A percentile compares a stretch with the other conserved stretches of the same genome.
Evolutionary conservation across 2,888 invertebrate genomes (phyloP).

Genomic region (Torymus tubicola): DNA sequence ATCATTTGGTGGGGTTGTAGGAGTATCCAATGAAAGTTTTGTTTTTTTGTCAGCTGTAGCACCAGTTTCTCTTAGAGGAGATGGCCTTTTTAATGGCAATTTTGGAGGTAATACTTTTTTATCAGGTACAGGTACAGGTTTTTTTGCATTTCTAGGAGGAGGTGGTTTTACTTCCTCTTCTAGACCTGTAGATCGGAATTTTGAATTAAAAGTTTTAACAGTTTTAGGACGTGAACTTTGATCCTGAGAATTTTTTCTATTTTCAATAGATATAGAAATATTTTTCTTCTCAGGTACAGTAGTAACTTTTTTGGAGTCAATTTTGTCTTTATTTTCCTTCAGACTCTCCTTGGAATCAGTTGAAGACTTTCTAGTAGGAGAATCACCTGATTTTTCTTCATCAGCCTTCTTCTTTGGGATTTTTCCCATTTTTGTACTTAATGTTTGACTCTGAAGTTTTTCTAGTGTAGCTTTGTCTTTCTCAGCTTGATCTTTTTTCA

Average conservation of each 20-base stretch:
- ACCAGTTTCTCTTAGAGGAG: constrained; percentile 73
- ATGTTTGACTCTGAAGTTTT: constrained; percentile 82
- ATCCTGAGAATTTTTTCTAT: constrained; percentile 81
- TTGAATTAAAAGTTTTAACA: constrained; percentile 93
- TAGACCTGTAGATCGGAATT: constrained; percentile 93
- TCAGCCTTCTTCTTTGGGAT: constrained; percentile 85
- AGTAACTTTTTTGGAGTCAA: constrained; percentile 71
- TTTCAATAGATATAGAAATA: constrained; percentile 89
- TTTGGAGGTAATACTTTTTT: constrained; percentile 75
- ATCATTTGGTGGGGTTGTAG: constrained; percentile 70
- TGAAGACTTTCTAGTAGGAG: constrained; percentile 66
- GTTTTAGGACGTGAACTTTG: constrained; percentile 88
- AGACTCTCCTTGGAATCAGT: constrained; percentile 72
- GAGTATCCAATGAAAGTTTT: constrained; percentile 77
- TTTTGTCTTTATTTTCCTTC: constrained; percentile 74
- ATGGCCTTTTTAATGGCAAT: constrained; percentile 76
- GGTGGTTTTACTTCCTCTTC: constrained; percentile 93
- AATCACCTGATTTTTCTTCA: constrained; percentile 72
- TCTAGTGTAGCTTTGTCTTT: constrained; percentile 84
- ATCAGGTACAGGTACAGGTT: constrained; percentile 75
- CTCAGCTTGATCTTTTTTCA: constrained; percentile 78
- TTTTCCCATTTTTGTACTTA: constrained; percentile 85
- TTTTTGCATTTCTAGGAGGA: constrained; percentile 84
- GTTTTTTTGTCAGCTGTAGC: constrained; percentile 87
- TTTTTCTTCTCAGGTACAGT: constrained; percentile 80